These are phyloP conservation scores for Agriopis leucophaearia DNA, from an alignment of 2,888 invertebrate genomes.

Conservation along the genomic window DNA sequence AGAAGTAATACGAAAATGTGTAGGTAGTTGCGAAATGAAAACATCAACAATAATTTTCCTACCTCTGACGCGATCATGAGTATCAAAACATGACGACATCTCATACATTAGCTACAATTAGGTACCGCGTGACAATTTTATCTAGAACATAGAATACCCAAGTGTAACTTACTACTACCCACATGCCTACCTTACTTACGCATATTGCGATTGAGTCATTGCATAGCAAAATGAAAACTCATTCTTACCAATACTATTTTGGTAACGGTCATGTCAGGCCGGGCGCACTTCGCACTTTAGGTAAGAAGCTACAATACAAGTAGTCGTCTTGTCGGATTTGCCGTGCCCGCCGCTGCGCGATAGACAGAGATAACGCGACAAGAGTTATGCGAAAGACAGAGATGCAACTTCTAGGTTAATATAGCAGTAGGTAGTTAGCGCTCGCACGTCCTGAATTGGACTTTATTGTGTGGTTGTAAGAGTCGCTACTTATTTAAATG, in stretches of 20 bases:
- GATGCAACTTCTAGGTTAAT: too few species aligned
- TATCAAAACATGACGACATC: constrained; percentile 37
- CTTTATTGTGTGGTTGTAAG: too few species aligned
- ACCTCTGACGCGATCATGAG: constrained; percentile 32
- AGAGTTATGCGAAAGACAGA: too few species aligned
- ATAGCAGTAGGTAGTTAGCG: too few species aligned
- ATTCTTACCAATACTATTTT: not conserved
- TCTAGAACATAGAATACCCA: constrained; percentile 38
- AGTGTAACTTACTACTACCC: constrained; percentile 4
- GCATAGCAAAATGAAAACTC: constrained; percentile 1
- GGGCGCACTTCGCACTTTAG: too few species aligned
- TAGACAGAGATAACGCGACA: too few species aligned
- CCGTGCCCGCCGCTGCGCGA: too few species aligned
- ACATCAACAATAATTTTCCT: constrained; percentile 20
- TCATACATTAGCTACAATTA: constrained; percentile 42
- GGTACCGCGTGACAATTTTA: constrained; percentile 38
- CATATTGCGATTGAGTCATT: not conserved
- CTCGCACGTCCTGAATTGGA: too few species aligned
- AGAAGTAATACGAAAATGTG: not conserved
- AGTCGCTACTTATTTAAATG: too few species aligned
- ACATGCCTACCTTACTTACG: not conserved
- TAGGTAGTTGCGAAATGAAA: constrained; percentile 2
- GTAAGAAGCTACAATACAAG: too few species aligned
- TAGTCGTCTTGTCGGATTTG: too few species aligned
- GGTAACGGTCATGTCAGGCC: not conserved